Conservation (phyloP, 2,888 invertebrate species). For the Eumacrocentrus americanus region DNA sequence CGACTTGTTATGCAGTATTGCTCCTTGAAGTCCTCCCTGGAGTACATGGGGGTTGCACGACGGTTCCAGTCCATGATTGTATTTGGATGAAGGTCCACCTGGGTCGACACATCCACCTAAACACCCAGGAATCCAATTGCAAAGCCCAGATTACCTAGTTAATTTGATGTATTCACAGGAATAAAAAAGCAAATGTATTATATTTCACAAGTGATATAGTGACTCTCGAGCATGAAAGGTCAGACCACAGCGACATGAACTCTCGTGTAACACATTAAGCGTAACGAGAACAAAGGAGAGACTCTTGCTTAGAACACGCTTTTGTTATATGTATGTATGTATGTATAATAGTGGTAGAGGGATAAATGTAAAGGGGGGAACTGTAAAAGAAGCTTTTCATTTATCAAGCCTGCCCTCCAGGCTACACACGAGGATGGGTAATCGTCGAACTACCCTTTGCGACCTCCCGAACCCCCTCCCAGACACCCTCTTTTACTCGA, state of each 20-base stretch:
- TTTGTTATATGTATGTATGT: neutral
- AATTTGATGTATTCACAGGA: too few relatives aligned
- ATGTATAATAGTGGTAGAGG: neutral
- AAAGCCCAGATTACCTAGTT: too few relatives aligned
- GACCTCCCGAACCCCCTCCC: neutral
- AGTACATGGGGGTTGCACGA: conserved; percentile 71
- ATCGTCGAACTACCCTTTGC: neutral
- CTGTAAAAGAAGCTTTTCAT: conserved; percentile 6
- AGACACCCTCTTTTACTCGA: too few relatives aligned
- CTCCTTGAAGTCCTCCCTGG: conserved; percentile 88
- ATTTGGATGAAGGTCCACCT: conserved; percentile 62
- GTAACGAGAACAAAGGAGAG: neutral
- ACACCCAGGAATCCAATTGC: neutral
- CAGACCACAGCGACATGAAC: neutral
- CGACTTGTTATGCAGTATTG: conserved; percentile 94
- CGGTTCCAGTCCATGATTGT: conserved; percentile 62
- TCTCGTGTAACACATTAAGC: neutral
- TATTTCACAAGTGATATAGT: neutral
- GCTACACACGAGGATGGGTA: neutral
- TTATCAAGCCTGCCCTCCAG: neutral
- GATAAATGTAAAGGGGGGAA: neutral
- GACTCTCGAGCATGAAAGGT: neutral
- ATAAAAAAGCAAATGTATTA: neutral
- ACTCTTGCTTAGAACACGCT: neutral
- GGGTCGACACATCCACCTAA: conserved; percentile 61